A percentile compares a stretch with the other conserved stretches of the same genome.
Conservation (phyloP, 2,888 invertebrate genomes). For the Latrodectus hesperus region DNA sequence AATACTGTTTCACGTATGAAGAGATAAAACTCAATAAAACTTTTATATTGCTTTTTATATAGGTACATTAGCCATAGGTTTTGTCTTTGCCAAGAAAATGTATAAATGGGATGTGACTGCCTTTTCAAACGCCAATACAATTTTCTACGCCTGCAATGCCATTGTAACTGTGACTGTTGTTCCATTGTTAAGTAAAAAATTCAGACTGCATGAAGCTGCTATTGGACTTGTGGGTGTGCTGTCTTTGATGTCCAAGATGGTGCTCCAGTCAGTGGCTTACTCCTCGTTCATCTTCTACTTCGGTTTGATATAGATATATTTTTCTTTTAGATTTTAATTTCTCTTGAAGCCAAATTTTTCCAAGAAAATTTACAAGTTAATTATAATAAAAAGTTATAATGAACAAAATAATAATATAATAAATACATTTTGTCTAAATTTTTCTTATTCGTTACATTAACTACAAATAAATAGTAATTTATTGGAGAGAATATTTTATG, state of each 20-base stretch:
- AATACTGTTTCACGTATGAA: no score
- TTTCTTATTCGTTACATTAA: no score
- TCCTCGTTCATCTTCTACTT: constrained; percentile 20
- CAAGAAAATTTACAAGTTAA: no score
- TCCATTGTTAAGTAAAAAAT: constrained; percentile 29
- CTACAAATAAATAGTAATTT: no score
- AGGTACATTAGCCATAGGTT: constrained; percentile 30
- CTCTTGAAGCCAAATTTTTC: no score
- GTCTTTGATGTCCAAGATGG: constrained; percentile 36
- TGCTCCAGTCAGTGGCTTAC: constrained; percentile 25
- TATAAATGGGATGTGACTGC: constrained; percentile 39
- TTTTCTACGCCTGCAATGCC: constrained; percentile 30
- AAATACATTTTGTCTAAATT: no score
- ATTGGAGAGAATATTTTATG: no score
- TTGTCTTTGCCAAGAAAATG: constrained; percentile 31
- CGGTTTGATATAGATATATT: constrained; percentile 1
- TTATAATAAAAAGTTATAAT: no score
- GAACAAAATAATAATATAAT: no score
- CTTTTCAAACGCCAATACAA: constrained; percentile 35
- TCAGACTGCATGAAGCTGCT: constrained; percentile 45
- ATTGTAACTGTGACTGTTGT: constrained; percentile 13
- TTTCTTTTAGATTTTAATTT: no score
- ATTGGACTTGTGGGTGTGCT: constrained; percentile 47
- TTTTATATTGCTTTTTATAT: not conserved
- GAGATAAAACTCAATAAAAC: no score